phyloP scores from a whole-genome alignment of 2,113 vertebrate species.

The Sprattus sprattus region DNA sequence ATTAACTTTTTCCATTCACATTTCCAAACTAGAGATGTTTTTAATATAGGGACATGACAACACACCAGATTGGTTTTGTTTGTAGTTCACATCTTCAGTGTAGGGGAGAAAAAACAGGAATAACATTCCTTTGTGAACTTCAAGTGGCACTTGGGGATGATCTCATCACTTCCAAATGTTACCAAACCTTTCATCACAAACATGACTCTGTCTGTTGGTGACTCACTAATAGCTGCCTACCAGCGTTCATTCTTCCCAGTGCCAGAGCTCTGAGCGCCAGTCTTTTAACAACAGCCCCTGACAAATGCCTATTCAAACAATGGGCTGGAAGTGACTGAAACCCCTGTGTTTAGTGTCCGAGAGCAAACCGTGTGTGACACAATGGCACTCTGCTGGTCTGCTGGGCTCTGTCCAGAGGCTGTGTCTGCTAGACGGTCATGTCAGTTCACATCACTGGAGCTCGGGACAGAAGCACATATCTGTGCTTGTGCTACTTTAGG shows the following conservation, averaged over 20 bases:
- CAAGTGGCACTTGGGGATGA: not conserved
- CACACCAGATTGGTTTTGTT: not conserved
- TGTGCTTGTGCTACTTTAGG: constrained; percentile 16
- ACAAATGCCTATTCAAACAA: constrained; percentile 21
- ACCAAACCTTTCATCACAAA: constrained; percentile 4
- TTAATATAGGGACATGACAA: constrained; percentile 28
- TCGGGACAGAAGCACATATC: constrained; percentile 13
- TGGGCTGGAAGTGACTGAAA: constrained; percentile 14
- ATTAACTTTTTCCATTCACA: constrained; percentile 27
- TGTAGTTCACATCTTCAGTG: not conserved
- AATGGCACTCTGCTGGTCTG: not conserved
- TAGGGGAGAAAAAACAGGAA: not conserved
- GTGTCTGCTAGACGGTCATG: constrained; percentile 30
- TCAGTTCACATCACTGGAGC: constrained; percentile 29
- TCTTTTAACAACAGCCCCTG: constrained; percentile 1
- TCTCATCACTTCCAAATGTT: not conserved
- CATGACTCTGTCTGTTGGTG: not conserved
- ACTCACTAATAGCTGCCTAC: not conserved
- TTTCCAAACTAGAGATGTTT: constrained; percentile 16
- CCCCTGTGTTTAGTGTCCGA: not conserved
- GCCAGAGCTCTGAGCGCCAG: not conserved
- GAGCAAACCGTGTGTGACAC: constrained; percentile 1
- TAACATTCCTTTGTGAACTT: not conserved
- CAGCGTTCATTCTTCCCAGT: not conserved
- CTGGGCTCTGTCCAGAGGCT: constrained; percentile 19